Conservation (phyloP, 2,797 vertebrate genomes). For the Orientallactaga sibirica region DNA sequence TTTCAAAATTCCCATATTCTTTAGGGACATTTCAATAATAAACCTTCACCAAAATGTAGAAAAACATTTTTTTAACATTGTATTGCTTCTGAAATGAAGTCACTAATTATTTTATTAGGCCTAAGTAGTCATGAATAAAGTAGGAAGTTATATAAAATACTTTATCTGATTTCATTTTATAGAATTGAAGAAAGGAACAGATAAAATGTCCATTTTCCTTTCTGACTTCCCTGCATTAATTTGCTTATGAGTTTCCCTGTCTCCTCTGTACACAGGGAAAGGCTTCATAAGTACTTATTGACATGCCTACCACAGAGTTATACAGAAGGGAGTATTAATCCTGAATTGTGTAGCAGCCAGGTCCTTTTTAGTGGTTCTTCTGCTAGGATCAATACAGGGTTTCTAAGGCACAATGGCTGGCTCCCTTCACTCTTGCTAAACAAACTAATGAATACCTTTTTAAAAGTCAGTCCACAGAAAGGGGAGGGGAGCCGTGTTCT, state of each 20-base stretch:
- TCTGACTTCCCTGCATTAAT: slow-evolving; percentile 45
- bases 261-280: slow-evolving; percentile 1
- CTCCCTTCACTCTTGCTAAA: slow-evolving; percentile 57
- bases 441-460: slow-evolving; percentile 71
- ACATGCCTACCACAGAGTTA: slow-evolving; percentile 18
- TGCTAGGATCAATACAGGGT: slow-evolving; percentile 72
- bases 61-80: neutral
- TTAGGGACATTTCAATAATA: neutral
- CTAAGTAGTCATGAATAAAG: neutral
- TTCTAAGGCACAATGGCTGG: slow-evolving; percentile 70
- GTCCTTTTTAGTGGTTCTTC: slow-evolving; percentile 68
- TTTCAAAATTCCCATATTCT: slow-evolving; percentile 18
- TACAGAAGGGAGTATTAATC: slow-evolving; percentile 71
- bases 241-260: slow-evolving; percentile 35
- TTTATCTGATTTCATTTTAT: slow-evolving; percentile 39
- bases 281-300: slow-evolving; percentile 64
- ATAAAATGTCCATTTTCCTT: neutral
- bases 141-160: neutral
- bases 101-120: neutral
- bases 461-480: slow-evolving; percentile 68
- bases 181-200: neutral
- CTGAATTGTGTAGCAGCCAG: slow-evolving; percentile 71
- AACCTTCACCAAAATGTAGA: neutral
- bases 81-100: slow-evolving; percentile 52
- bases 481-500: neutral